Evolutionary conservation across 2,113 vertebrate species (phyloP).

Genomic region (Lampris incognitus): DNA sequence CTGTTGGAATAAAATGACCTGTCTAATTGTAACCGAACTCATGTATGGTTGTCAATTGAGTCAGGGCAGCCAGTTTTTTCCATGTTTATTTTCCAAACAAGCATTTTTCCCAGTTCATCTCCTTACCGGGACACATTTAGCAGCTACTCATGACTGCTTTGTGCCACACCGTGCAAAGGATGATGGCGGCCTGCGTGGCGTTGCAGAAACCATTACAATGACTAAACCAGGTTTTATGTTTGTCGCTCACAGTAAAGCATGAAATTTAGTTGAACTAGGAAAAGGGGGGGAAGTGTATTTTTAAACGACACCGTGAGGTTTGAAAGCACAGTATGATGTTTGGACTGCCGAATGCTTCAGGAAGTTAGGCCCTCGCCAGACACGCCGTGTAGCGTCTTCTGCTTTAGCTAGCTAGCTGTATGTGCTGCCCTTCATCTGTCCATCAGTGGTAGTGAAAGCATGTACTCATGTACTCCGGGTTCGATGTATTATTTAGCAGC

Average conservation of each 20-base stretch:
- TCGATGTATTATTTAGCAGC: constrained; percentile 65
- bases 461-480: constrained; percentile 16
- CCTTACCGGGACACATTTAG: constrained; percentile 29
- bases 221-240: constrained; percentile 18
- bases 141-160: constrained; percentile 30
- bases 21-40: no score
- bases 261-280: neutral
- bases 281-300: constrained; percentile 8
- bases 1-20: no score
- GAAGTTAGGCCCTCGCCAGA: no score
- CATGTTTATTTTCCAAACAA: neutral
- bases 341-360: neutral
- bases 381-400: constrained; percentile 8
- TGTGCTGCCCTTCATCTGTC: constrained; percentile 2
- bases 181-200: constrained; percentile 57
- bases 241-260: constrained; percentile 18
- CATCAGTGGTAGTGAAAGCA: constrained; percentile 17
- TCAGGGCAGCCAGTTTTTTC: neutral
- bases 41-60: no score
- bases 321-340: neutral
- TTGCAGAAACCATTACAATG: constrained; percentile 38
- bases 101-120: neutral
- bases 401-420: neutral
- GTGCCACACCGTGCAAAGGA: constrained; percentile 57
- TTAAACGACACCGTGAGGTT: neutral